Percentiles rank a stretch among this genome's conserved stretches.
phyloP scores from a whole-genome alignment of 2,797 vertebrate genomes.

The Ctenosaura bakeri region DNA sequence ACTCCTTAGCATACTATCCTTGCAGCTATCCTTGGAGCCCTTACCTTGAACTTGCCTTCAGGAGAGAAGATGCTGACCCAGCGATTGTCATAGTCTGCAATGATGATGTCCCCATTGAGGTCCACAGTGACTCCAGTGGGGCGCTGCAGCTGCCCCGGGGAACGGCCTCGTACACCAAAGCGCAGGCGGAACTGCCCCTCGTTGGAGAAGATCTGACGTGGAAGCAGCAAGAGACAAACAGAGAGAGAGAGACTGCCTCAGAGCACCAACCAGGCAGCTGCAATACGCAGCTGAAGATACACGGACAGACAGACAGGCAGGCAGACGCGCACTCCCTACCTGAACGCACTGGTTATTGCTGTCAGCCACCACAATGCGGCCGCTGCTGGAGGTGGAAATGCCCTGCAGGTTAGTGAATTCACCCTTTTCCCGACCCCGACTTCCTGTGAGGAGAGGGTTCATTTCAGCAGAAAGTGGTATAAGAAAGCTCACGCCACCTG shows the following conservation, averaged over 20 bases:
- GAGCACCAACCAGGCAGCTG: neutral
- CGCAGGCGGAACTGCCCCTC: constrained; percentile 96
- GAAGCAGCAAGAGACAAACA: neutral
- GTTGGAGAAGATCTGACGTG: constrained; percentile 90
- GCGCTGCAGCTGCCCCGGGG: constrained; percentile 95
- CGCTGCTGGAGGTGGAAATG: constrained; percentile 90
- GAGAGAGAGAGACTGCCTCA: neutral
- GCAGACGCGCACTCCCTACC: constrained; percentile 73
- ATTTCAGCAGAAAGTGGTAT: too few species aligned
- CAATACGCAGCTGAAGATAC: fast-evolving
- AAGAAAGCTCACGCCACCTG: neutral
- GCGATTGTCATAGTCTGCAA: constrained; percentile 98
- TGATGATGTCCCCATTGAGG: constrained; percentile 94
- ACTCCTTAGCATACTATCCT: too few species aligned
- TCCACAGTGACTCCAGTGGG: constrained; percentile 95
- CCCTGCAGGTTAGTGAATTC: constrained; percentile 98
- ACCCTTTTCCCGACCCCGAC: constrained; percentile 93
- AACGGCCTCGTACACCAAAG: constrained; percentile 93
- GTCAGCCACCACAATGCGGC: constrained; percentile 95
- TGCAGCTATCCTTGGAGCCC: neutral
- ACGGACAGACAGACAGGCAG: fast-evolving
- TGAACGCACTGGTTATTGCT: constrained; percentile 99
- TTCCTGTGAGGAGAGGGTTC: constrained; percentile 78
- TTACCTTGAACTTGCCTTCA: constrained; percentile 97
- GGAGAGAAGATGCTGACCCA: constrained; percentile 98